phyloP scores from a whole-genome alignment of 2,113 vertebrate genomes.

The Addax nasomaculatus region DNA sequence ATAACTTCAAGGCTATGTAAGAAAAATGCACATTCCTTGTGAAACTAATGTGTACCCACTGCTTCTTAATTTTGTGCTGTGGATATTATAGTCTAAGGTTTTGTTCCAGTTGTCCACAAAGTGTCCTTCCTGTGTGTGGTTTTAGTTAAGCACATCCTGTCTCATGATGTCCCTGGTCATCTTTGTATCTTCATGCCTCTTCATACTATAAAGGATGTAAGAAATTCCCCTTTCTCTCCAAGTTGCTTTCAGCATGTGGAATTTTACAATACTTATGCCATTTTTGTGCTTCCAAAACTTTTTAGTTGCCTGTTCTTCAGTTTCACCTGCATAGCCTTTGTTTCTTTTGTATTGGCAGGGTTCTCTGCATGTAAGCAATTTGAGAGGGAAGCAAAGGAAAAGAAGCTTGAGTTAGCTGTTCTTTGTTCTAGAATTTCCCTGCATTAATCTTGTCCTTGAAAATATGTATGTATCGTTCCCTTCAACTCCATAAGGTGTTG shows the following conservation, averaged over 20 bases:
- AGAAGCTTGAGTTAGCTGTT: conserved; percentile 32
- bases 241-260: conserved; percentile 59
- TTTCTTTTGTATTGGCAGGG: conserved; percentile 49
- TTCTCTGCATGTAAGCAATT: conserved; percentile 50
- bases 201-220: conserved; percentile 34
- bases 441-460: conserved; percentile 64
- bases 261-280: background rate
- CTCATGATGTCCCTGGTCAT: conserved; percentile 65
- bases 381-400: conserved; percentile 53
- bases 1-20: conserved; percentile 90
- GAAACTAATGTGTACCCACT: conserved; percentile 73
- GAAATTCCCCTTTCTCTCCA: conserved; percentile 7
- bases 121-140: conserved; percentile 39
- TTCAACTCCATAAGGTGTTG: conserved; percentile 54
- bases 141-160: conserved; percentile 55
- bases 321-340: background rate
- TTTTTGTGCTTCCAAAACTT: background rate
- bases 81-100: conserved; percentile 72
- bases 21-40: conserved; percentile 77
- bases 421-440: conserved; percentile 23
- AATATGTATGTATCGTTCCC: conserved; percentile 29
- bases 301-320: conserved; percentile 43
- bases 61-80: conserved; percentile 77
- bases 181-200: conserved; percentile 54
- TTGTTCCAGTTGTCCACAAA: conserved; percentile 68